Percentiles rank a stretch among this genome's conserved stretches.
phyloP scores from a whole-genome alignment of 2,113 vertebrate genomes.

The Mystacornis crossleyi region DNA sequence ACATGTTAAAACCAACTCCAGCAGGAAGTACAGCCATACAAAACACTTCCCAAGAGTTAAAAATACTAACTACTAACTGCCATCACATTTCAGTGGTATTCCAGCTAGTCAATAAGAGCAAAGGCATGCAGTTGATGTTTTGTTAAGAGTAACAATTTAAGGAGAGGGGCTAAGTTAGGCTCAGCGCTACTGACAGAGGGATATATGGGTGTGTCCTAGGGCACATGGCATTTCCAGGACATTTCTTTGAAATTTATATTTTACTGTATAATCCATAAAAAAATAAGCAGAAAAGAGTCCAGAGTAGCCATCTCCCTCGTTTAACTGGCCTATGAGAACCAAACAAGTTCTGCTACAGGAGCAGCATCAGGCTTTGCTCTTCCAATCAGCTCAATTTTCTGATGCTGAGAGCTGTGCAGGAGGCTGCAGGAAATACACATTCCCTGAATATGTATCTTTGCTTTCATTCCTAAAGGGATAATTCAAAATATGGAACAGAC shows the following conservation, averaged over 20 bases:
- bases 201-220: background rate
- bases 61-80: background rate
- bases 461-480: background rate
- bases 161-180: background rate
- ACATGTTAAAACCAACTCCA: background rate
- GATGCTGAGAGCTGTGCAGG: background rate
- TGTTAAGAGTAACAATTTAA: background rate
- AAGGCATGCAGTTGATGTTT: background rate
- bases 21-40: background rate
- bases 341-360: background rate
- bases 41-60: background rate
- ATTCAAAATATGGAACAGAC: background rate
- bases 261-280: background rate
- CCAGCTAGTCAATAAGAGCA: background rate
- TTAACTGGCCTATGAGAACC: background rate
- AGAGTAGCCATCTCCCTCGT: background rate
- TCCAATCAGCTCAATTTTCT: background rate
- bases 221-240: background rate
- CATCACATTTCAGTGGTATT: background rate
- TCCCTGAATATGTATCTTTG: background rate
- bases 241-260: background rate
- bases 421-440: background rate
- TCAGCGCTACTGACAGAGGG: background rate
- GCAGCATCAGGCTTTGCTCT: background rate
- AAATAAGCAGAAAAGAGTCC: background rate